Base-by-base conservation (phyloP, 2,888 invertebrate species). In the Ornithoptera priamus region DNA sequence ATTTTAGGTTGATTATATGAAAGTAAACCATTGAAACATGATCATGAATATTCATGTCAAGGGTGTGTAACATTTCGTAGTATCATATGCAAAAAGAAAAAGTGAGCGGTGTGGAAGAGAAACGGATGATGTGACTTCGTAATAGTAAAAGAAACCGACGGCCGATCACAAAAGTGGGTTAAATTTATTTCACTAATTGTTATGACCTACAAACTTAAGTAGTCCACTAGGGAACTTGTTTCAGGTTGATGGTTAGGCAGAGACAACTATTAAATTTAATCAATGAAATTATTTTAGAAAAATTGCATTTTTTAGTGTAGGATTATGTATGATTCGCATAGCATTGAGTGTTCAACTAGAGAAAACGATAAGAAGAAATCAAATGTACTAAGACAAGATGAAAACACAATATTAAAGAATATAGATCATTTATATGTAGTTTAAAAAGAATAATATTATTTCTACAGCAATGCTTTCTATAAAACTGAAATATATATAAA, bases 161-260 rank as follows among this genome's bases (percentile, higher is more conserved):
- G 85, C 86, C 87, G 84, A 87, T 87, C 87, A 89, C 87, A 87
- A 89, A 91, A 89, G 88, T 90, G 87, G 90, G 90, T 85, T 90
- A 85, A 15, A 87, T 88, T 56, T 46, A 56, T 67, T 58, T 88
- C 87, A 89, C 86, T 88, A 64, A 62, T 62, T 58, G 66, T 70
- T 81, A 81, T 87, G 90, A 89, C 92, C 91, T 89, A 92, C 90
- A 90, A 91, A 90, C 82, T 81, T 83, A 80, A 80, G 78, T 79
- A 79, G 82, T 77, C 75, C 78, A 80, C 79, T 78, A 77, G 79
- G 77, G 79, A 76, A 74, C 72, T 74, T 75, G 74, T 73, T 72
- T 68, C 46, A 46, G 46, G 12, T 15, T 46, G 46, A 46, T 46
- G 46, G 46, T 12, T 4, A 46, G 46, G 12, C 15, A 12, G 1